Evolutionary conservation across 2,113 vertebrate species (phyloP), one percentile per base, ranked within the genome.

Genomic region (Dendropsophus ebraccatus): DNA sequence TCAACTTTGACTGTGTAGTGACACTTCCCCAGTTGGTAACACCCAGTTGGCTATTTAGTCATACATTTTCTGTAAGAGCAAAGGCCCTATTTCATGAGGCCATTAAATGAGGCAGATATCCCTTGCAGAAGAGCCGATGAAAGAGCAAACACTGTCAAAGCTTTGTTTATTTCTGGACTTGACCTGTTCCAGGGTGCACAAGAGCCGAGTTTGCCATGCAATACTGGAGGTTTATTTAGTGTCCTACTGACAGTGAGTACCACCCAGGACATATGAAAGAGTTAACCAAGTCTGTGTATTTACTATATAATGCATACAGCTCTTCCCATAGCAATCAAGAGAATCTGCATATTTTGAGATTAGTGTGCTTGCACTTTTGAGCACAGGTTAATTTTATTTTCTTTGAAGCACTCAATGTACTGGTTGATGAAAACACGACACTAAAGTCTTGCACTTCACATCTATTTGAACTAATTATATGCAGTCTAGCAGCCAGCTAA

Each of bases 311-410:
- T 17, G n/a, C 5, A 28, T 52, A 47, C 21, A 30, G 47, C 54
- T 62, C 73, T 79, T 58, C 19, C 11, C 28, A n/a, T 7, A n/a
- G 52, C 49, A 60, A 60, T n/a, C 19, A 80, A 7, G 45, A 60
- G 58, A 37, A 58, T 79, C 32, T 41, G 9, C 30, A 60, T 80
- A 62, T 80, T 80, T 60, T 3, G 21, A 60, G 30, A n/a, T 77
- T 52, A 54, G 16, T 19, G 16, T 78, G 50, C 50, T 78, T 73
- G 70, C 70, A 45, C 73, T 41, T 62, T 62, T 62, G 23, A 80
- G 76, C 52, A n/a, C 30, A 79, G 30, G 52, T 58, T 56, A 79
- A 79, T 79, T 75, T 35, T 78, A 78, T 78, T 78, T 78, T 56
- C 75, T 78, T 56, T 11, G 74, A 78, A 37, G 52, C 76, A 58